Evolutionary conservation across 2,113 vertebrate genomes (phyloP), one percentile per base, ranked within the genome.

Genomic region (Sturnira hondurensis): DNA sequence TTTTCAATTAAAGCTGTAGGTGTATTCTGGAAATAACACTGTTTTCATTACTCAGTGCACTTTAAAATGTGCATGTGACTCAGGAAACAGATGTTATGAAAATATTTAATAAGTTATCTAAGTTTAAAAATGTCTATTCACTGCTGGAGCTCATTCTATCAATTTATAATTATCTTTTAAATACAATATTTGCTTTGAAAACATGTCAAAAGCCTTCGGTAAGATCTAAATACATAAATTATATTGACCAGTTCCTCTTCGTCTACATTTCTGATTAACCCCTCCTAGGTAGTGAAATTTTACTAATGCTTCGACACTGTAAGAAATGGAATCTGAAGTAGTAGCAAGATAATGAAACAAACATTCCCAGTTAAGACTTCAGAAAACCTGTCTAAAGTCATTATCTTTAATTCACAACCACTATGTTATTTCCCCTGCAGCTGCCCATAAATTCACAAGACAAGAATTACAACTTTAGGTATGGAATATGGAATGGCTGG

Each of bases 151-250:
- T 94, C 70, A 74, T 65, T 82, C 11, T 45, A 65, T 56, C 56
- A 81, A 45, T 81, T 67, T 96, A 68, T 58, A 67, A 85, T 50
- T 89, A 92, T 78, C 12, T 54, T 96, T 83, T 80, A 7, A 89
- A 70, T 56, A 74, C n/a, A 67, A 5, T 24, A 89, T 92, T 95
- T 61, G 73, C 61, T 89, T 85, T 92, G 67, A 65, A 74, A 80
- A 92, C 68, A 52, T 86, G 26, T 65, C 19, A 65, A 67, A 71
- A 93, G 11, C 33, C 22, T 90, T 91, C 68, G n/a, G 24, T 61
- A 83, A 92, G 76, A 74, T 67, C 20, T 82, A 76, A 96, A 61
- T 61, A 68, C 74, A 77, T 20, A 11, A 91, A 56, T 47, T 81
- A 47, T 65, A 56, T 22, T 56, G 26, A 76, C 26, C 67, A 68